phyloP scores from a whole-genome alignment of 2,113 vertebrate genomes.

The Tetrao urogallus region DNA sequence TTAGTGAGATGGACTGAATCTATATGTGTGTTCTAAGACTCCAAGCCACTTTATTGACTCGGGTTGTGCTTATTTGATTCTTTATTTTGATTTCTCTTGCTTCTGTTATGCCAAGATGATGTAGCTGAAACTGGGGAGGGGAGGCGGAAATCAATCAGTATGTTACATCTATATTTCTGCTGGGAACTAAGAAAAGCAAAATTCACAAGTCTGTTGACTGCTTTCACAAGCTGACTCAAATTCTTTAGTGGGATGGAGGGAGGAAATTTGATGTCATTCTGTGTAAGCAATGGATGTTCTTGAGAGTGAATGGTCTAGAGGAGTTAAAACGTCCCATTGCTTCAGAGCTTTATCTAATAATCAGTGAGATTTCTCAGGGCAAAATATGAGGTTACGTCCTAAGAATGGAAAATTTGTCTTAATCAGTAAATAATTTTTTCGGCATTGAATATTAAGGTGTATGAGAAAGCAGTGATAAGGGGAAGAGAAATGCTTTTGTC shows the following conservation, averaged over 20 bases:
- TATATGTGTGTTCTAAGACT: neutral
- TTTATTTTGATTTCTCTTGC: constrained; percentile 17
- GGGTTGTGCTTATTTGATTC: constrained; percentile 17
- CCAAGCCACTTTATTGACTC: neutral
- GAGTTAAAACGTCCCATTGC: neutral
- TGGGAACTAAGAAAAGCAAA: neutral
- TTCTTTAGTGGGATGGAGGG: neutral
- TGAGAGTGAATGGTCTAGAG: neutral
- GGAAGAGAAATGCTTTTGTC: neutral
- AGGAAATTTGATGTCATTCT: fast-evolving
- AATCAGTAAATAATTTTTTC: neutral
- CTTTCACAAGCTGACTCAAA: neutral
- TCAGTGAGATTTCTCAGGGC: neutral
- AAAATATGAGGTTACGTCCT: neutral
- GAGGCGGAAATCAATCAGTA: neutral
- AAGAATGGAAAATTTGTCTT: neutral
- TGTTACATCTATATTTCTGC: neutral
- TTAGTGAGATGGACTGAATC: constrained; percentile 39
- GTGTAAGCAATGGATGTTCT: neutral
- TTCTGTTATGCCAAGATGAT: neutral
- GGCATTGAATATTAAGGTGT: neutral
- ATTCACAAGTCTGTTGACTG: neutral
- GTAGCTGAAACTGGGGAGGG: neutral
- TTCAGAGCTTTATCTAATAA: neutral
- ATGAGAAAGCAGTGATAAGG: neutral